phyloP scores from a whole-genome alignment of 2,113 vertebrate genomes.

The Calidris pygmaea region DNA sequence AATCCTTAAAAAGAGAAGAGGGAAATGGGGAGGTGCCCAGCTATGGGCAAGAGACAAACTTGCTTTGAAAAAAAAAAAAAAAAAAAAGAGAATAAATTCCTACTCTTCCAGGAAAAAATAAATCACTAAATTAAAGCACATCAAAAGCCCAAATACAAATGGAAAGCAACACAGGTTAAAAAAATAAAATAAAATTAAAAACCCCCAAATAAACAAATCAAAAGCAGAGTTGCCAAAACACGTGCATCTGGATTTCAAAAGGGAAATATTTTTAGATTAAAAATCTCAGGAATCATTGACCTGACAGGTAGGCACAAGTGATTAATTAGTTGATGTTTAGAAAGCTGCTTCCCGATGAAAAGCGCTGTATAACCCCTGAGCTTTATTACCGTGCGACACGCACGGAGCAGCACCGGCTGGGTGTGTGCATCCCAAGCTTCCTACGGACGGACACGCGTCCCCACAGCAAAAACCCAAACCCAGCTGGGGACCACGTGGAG shows the following conservation, averaged over 20 bases:
- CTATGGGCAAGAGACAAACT: background rate
- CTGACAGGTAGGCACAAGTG: conserved; percentile 44
- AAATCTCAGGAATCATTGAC: conserved; percentile 50
- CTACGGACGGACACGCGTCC: fast-evolving
- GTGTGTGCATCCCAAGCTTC: background rate
- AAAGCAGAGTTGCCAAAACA: background rate
- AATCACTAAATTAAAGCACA: background rate
- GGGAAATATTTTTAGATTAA: conserved; percentile 54
- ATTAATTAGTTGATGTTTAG: conserved; percentile 50
- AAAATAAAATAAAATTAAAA: background rate
- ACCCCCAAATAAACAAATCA: conserved; percentile 1
- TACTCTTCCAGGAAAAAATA: background rate
- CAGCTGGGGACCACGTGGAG: background rate
- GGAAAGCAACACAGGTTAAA: background rate
- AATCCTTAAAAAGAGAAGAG: background rate
- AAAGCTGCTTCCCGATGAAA: conserved; percentile 12
- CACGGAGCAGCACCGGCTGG: background rate
- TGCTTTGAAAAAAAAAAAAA: background rate
- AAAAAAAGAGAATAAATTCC: background rate
- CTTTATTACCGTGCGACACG: background rate
- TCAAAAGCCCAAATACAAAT: conserved; percentile 25
- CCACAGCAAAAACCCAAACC: background rate
- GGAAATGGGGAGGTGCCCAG: background rate
- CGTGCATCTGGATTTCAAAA: conserved; percentile 42
- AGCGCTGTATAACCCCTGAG: background rate